phyloP scores from a whole-genome alignment of 2,888 invertebrate genomes.

The Tenthredo amoena region DNA sequence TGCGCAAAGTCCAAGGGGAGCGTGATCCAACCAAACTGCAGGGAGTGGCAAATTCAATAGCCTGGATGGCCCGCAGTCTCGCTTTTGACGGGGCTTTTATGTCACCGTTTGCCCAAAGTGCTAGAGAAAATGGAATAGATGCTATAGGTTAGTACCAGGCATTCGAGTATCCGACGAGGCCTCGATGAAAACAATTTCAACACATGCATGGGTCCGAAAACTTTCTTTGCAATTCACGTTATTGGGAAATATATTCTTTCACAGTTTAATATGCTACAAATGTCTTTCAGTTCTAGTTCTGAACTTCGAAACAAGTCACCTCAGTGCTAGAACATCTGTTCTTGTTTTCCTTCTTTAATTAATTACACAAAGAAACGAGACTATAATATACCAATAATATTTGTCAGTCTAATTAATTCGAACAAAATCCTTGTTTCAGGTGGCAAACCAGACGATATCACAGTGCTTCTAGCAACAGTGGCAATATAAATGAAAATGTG shows the following conservation, averaged over 20 bases:
- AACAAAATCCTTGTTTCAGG: slow-evolving; percentile 82
- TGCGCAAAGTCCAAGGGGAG: slow-evolving; percentile 87
- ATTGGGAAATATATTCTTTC: background rate
- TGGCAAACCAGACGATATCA: slow-evolving; percentile 99
- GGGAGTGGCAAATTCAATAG: slow-evolving; percentile 95
- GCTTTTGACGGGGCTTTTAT: slow-evolving; percentile 97
- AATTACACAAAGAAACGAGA: background rate
- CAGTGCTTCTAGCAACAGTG: slow-evolving; percentile 96
- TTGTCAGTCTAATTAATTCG: background rate
- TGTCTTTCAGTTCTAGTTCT: background rate
- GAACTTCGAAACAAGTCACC: background rate
- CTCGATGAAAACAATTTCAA: background rate
- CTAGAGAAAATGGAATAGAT: slow-evolving; percentile 95
- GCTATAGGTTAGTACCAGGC: slow-evolving; percentile 86
- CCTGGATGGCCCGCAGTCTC: slow-evolving; percentile 95
- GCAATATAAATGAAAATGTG: slow-evolving; percentile 79
- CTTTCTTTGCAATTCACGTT: slow-evolving; percentile 1
- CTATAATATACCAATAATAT: background rate
- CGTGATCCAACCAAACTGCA: slow-evolving; percentile 89
- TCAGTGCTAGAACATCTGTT: background rate
- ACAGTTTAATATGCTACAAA: background rate
- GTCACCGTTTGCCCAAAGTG: slow-evolving; percentile 97
- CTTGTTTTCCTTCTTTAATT: background rate
- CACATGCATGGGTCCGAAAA: background rate
- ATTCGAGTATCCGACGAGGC: background rate